Evolutionary conservation across 1,140 invertebrate genomes (phyloP), one percentile per base, ranked within the genome.

Genomic region (Neodiprion pinetum): DNA sequence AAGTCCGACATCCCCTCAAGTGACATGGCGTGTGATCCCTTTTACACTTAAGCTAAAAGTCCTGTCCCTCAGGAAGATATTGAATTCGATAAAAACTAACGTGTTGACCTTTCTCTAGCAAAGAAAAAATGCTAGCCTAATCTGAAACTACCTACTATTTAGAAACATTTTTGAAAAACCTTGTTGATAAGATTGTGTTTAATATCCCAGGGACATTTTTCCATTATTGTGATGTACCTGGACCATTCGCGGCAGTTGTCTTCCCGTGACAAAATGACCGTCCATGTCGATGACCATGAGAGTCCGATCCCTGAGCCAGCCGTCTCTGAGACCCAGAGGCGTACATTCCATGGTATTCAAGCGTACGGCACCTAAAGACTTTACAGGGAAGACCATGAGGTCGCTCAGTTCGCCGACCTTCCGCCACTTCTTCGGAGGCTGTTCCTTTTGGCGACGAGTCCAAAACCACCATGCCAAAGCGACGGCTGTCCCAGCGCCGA

Each of bases 211-310:
- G 28, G 5, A 5, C 5, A 40, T 40, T 40, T 71, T 14, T 21
- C 14, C 14, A 12, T 28, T 70, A 17, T 7, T 40, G 40, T 48
- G 10, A 23, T 28, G 75, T 48, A 91, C 90, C 80, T 86, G 82
- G 5, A 90, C 81, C 90, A 91, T 90, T 72, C 85, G 87, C 0
- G 90, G 90, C 73, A 85, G 81, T 48, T 87, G 86, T 73, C 90
- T 84, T 0, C 82, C 90, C 1, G 90, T 91, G 9, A 91, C 78
- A 78, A 91, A 90, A 75, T 89, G 83, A 0, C 89, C 87, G 9
- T 89, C 80, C 1, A 87, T 78, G 75, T 90, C 88, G 14, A 91
- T 84, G 7, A 91, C 80, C 90, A 91, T 89, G 7, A 91, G 78
- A 1, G 84, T 87, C 4, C 90, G 85, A 79, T 91, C 90, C 3